phyloP scores from a whole-genome alignment of 1,140 invertebrate species.

The Atta cephalotes region DNA sequence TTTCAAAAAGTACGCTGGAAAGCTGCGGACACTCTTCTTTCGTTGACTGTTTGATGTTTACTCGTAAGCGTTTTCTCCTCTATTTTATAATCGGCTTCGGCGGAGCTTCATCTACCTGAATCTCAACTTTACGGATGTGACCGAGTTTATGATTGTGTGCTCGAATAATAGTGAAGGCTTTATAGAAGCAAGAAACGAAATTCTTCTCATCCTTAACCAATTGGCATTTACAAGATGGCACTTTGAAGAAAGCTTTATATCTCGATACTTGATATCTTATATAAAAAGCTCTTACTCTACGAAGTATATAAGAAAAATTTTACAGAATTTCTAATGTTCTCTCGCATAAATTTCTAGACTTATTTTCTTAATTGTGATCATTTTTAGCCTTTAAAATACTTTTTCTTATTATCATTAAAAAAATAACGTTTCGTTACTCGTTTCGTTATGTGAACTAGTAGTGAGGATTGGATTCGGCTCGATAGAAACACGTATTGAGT shows the following conservation, averaged over 20 bases:
- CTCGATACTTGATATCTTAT: not conserved
- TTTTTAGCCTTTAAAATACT: conserved; percentile 8
- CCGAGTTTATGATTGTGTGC: not conserved
- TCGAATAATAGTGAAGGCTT: not conserved
- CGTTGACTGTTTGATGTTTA: conserved; percentile 50
- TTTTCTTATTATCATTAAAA: not conserved
- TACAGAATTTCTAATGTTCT: not conserved
- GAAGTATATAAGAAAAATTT: conserved; percentile 12
- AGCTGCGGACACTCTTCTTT: conserved; percentile 37
- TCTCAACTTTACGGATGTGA: not conserved
- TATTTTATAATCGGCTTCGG: not conserved
- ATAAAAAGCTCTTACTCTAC: conserved; percentile 17
- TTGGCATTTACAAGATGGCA: conserved; percentile 23
- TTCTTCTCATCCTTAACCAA: conserved; percentile 21
- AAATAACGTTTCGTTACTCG: conserved; percentile 5
- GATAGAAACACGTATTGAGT: conserved; percentile 1
- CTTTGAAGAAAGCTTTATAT: conserved; percentile 12
- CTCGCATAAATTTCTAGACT: conserved; percentile 13
- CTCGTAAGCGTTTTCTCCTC: conserved; percentile 31
- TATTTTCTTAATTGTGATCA: conserved; percentile 12
- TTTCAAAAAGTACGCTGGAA: conserved; percentile 39
- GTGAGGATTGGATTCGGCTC: not conserved
- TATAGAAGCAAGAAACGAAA: not conserved
- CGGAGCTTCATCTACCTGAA: not conserved
- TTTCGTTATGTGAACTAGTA: conserved; percentile 15